A percentile compares a stretch with the other conserved stretches of the same genome.
Evolutionary conservation across 35 echinoderm and acorn worm genomes (phyloP).

Genomic region (Heliocidaris erythrogramma): DNA sequence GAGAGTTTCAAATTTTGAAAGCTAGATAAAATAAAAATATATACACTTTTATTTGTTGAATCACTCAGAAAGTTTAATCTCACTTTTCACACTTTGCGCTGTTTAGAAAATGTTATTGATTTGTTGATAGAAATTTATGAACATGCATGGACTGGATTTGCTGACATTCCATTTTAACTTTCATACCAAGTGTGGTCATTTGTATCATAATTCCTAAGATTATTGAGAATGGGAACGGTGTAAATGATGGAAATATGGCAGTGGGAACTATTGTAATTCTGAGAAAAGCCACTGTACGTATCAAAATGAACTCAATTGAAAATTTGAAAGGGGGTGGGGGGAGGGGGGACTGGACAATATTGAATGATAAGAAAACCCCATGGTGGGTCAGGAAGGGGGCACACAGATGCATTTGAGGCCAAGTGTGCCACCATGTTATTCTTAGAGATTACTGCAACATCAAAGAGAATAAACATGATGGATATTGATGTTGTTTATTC

Average conservation of each 20-base stretch:
- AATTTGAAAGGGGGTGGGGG: neutral
- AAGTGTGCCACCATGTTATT: neutral
- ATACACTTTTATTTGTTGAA: too few species aligned
- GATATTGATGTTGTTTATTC: neutral
- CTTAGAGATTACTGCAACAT: neutral
- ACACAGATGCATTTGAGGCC: neutral
- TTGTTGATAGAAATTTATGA: neutral
- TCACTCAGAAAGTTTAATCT: neutral
- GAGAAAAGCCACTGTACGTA: too few species aligned
- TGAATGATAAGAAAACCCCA: too few species aligned
- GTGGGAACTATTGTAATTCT: too few species aligned
- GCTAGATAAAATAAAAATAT: neutral
- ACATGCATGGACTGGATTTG: too few species aligned
- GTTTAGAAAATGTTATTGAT: neutral
- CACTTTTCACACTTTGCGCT: neutral
- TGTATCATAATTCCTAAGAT: too few species aligned
- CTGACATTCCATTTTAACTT: too few species aligned
- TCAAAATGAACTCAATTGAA: neutral
- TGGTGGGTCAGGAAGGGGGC: neutral
- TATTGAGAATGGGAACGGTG: too few species aligned
- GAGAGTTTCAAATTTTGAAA: neutral
- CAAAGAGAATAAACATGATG: neutral
- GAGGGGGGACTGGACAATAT: too few species aligned
- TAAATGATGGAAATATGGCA: too few species aligned
- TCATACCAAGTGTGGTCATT: too few species aligned